These are phyloP conservation scores for Miltochrista miniata DNA, from an alignment of 2,888 invertebrate species.

Conservation along the genomic window DNA sequence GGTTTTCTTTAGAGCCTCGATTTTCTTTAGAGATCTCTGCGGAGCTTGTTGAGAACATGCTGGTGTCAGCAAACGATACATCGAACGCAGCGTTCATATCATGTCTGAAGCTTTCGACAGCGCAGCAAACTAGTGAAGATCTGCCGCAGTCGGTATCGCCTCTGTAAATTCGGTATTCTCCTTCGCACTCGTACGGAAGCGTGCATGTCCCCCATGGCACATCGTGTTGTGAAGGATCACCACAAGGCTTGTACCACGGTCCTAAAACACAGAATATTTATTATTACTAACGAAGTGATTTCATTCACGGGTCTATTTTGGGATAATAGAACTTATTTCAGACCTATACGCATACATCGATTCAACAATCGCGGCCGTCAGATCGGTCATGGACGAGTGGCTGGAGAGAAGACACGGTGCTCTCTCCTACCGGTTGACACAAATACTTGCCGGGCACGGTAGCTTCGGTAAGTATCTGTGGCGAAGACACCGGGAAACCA, in stretches of 20 bases:
- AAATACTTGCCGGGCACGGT: too few relatives aligned
- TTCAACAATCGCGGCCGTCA: too few relatives aligned
- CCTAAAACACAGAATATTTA: not conserved
- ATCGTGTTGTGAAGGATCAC: conserved; percentile 8
- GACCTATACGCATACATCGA: too few relatives aligned
- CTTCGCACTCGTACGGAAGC: conserved; percentile 15
- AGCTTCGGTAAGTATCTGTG: too few relatives aligned
- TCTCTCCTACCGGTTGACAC: too few relatives aligned
- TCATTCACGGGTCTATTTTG: too few relatives aligned
- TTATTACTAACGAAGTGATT: too few relatives aligned
- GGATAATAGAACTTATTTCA: too few relatives aligned
- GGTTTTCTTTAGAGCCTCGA: conserved; percentile 1
- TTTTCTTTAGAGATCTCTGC: not conserved
- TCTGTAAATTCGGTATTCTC: conserved; percentile 21
- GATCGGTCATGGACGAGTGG: too few relatives aligned
- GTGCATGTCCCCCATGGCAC: conserved; percentile 18
- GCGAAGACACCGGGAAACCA: too few relatives aligned
- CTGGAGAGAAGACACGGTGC: too few relatives aligned
- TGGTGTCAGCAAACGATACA: conserved; percentile 8
- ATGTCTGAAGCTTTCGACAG: not conserved
- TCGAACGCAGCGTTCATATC: conserved; percentile 14
- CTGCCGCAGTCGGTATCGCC: conserved; percentile 13
- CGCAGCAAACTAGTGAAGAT: conserved; percentile 4
- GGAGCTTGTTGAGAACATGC: not conserved
- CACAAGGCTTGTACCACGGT: conserved; percentile 8